These are phyloP conservation scores for Apostichopus parvimensis DNA, from an alignment of 35 echinoderm and acorn worm genomes.

Conservation along the genomic window DNA sequence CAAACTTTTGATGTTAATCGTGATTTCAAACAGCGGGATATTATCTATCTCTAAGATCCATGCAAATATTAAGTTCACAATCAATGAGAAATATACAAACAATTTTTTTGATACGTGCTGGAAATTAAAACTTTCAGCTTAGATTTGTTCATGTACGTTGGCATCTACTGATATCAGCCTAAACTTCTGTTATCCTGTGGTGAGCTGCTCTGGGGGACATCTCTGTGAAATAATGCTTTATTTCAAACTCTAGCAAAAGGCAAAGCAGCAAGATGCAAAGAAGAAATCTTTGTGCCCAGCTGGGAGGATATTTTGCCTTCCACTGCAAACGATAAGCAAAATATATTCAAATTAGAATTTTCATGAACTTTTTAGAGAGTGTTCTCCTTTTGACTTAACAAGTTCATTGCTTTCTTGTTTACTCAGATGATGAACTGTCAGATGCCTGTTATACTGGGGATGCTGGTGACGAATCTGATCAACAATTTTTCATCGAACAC, in stretches of 20 bases:
- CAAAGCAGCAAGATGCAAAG: neutral
- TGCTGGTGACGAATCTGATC: neutral
- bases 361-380: neutral
- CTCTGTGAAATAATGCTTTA: neutral
- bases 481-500: conserved; percentile 44
- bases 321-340: neutral
- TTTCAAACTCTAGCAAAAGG: neutral
- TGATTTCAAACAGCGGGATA: neutral
- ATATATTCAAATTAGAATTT: neutral
- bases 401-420: neutral
- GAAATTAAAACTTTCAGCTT: too few species aligned
- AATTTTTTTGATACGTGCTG: too few species aligned
- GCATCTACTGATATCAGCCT: neutral
- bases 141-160: neutral
- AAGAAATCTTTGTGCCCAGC: too few species aligned
- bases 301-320: neutral
- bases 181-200: neutral
- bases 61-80: neutral
- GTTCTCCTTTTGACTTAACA: conserved; percentile 1
- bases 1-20: too few species aligned
- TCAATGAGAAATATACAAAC: too few species aligned
- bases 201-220: neutral
- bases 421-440: conserved; percentile 19
- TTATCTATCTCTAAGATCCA: neutral
- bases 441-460: conserved; percentile 17